Conservation (phyloP, 2,888 invertebrate species). For the Sminthurides aquaticus region DNA sequence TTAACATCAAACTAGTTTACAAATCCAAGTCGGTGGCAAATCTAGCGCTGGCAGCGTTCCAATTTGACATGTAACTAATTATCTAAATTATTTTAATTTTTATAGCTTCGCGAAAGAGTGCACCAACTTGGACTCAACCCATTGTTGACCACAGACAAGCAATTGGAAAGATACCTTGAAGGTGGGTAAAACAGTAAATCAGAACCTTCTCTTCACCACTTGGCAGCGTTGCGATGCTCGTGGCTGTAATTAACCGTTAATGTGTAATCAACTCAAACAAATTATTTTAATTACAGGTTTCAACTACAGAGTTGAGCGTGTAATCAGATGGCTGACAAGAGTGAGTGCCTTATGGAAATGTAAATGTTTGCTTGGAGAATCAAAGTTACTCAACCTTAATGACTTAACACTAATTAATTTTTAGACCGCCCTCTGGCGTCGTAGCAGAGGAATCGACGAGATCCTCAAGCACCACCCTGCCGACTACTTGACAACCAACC, state of each 20-base stretch:
- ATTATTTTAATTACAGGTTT: background rate
- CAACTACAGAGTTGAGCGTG: slow-evolving; percentile 7
- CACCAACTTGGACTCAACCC: background rate
- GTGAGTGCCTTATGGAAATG: background rate
- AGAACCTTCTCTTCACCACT: too few species aligned
- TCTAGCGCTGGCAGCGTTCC: too few species aligned
- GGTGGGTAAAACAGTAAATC: slow-evolving; percentile 13
- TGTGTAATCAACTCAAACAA: background rate
- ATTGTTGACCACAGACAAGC: slow-evolving; percentile 6
- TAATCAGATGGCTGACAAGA: background rate
- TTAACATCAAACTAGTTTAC: too few species aligned
- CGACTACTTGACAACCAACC: background rate
- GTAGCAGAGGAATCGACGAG: background rate
- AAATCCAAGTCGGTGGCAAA: too few species aligned
- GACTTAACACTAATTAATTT: background rate
- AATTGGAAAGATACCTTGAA: slow-evolving; percentile 12
- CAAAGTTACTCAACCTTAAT: background rate
- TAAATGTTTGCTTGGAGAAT: background rate
- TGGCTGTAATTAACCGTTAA: too few species aligned
- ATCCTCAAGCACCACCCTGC: background rate
- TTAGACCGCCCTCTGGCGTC: slow-evolving; percentile 1
- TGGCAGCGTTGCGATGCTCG: background rate
- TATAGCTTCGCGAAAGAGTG: background rate
- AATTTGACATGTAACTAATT: too few species aligned
- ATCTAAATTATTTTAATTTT: background rate